Evolutionary conservation across 2,797 vertebrate species (phyloP), one percentile per base, ranked within the genome.

Genomic region (Danio aesculapii): DNA sequence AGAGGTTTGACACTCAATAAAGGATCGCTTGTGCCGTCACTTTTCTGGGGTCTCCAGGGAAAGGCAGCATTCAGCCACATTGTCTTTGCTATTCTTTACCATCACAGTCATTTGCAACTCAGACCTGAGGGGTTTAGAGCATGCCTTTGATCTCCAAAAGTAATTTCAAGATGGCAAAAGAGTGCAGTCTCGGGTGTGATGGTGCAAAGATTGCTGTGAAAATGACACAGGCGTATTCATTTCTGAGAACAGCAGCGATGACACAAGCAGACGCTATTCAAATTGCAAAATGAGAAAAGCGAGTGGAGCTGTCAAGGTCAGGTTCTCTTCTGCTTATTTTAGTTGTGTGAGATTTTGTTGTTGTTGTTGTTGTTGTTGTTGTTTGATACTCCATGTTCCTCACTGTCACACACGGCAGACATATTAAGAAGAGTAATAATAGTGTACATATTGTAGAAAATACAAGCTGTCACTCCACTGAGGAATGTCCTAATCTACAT

Each of bases 161-260:
- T 85, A 79, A 87, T 89, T 89, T 84, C n/a, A 73, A 46, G 63
- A 81, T 75, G 84, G 57, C 63, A 81, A 84, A 84, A 73, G 82
- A 66, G 79, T 67, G 61, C 57, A 16, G 67, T 85, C 75, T 80
- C 67, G 39, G 46, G 44, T 83, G 69, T 81, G 62, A 61, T 71
- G 73, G 59, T 44, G 67, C 13, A 83, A 67, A 86, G 86, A 81
- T 71, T 50, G 19, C 50, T 83, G 41, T 79, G 55, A 80, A 86
- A 87, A 78, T 77, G 46, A 79, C 59, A 78, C 16, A 17, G 64
- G 70, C 71, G 66, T 78, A 75, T 81, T 77, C 17, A 53, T 75
- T 80, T 64, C 81, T 39, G 17, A 44, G 70, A 77, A 77, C 63
- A 62, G 77, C 64, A 75, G 49, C 61, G 68, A 78, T 68, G 81